A percentile compares a stretch with the other conserved stretches of the same genome.
Evolutionary conservation across 1,140 invertebrate genomes (phyloP).

Genomic region (Macrostomum lignano): DNA sequence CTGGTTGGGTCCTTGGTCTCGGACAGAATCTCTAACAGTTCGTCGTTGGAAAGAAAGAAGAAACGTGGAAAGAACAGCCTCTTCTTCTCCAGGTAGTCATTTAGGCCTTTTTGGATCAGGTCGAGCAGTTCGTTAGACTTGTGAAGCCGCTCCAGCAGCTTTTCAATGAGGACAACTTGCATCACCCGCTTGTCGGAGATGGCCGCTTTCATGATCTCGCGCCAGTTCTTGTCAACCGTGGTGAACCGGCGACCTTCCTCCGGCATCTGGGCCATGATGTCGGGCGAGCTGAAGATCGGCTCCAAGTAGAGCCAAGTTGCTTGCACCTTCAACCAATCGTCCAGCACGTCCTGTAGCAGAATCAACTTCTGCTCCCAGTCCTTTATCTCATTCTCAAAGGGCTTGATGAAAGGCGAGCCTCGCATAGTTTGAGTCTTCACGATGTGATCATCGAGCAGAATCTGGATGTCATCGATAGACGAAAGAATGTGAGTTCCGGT

Average conservation of each 20-base stretch:
- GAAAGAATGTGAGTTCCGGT: constrained; percentile 24
- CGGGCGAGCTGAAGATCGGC: constrained; percentile 28
- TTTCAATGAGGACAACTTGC: constrained; percentile 15
- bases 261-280: constrained; percentile 30
- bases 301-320: constrained; percentile 31
- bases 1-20: constrained; percentile 28
- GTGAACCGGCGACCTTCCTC: constrained; percentile 27
- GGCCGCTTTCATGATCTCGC: constrained; percentile 26
- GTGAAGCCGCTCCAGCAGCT: constrained; percentile 21
- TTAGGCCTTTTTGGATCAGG: constrained; percentile 28
- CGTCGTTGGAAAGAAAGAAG: constrained; percentile 30
- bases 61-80: constrained; percentile 28
- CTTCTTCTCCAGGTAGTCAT: constrained; percentile 29
- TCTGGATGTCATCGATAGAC: constrained; percentile 28
- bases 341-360: constrained; percentile 29
- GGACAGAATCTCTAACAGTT: constrained; percentile 29
- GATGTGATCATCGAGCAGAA: constrained; percentile 27
- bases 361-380: constrained; percentile 25
- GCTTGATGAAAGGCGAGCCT: constrained; percentile 28
- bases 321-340: constrained; percentile 30
- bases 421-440: constrained; percentile 30
- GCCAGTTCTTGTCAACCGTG: constrained; percentile 27
- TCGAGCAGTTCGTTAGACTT: constrained; percentile 24
- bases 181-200: constrained; percentile 19
- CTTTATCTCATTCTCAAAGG: constrained; percentile 34